phyloP scores from a whole-genome alignment of 2,888 invertebrate species.

The Platycnemis pennipes region DNA sequence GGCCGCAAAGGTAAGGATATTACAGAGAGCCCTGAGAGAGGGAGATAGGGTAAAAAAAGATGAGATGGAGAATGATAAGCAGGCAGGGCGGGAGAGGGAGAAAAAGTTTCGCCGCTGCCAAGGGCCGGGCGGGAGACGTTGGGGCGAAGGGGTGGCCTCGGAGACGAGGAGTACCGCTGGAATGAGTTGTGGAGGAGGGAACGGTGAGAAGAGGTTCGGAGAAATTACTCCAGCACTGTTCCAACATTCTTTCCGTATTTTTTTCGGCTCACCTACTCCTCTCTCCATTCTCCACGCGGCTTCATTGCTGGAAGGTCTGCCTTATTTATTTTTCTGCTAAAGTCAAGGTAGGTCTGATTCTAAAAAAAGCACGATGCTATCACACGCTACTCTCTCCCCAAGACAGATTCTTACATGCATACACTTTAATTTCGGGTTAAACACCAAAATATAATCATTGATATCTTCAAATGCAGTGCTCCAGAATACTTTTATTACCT shows the following conservation, averaged over 20 bases:
- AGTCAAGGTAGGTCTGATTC: not conserved
- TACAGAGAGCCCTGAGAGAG: conserved; percentile 19
- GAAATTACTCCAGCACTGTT: not conserved
- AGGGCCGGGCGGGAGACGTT: not conserved
- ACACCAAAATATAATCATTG: too few species aligned
- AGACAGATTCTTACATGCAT: too few species aligned
- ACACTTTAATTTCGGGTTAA: too few species aligned
- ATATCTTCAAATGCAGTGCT: too few species aligned
- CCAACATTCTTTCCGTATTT: not conserved
- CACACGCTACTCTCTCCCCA: too few species aligned
- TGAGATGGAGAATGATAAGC: conserved; percentile 53
- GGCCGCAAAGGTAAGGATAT: conserved; percentile 43
- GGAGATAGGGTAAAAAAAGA: conserved; percentile 39
- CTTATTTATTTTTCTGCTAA: not conserved
- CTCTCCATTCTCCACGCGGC: not conserved
- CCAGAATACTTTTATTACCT: too few species aligned
- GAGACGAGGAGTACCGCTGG: not conserved
- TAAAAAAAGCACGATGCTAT: not conserved
- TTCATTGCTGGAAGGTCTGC: not conserved
- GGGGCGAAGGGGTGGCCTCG: not conserved
- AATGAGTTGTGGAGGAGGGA: not conserved
- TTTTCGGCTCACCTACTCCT: not conserved
- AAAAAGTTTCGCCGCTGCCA: not conserved
- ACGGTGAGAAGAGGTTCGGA: not conserved
- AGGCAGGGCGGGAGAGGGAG: conserved; percentile 9